These are phyloP conservation scores for Phycodurus eques DNA, from an alignment of 2,113 vertebrate genomes.

Conservation along the genomic window DNA sequence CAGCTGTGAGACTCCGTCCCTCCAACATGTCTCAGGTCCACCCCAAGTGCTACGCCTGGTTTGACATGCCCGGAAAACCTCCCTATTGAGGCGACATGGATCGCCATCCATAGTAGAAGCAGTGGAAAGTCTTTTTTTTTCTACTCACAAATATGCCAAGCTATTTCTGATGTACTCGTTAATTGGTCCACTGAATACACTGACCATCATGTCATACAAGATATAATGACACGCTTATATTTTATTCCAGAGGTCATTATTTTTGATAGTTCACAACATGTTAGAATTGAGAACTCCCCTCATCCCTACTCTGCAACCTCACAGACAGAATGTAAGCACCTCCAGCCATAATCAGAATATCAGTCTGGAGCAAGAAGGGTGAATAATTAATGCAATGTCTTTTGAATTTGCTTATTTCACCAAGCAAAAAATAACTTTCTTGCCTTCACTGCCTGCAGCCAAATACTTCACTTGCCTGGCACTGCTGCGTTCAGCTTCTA, in stretches of 20 bases:
- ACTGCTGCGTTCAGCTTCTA: constrained; percentile 37
- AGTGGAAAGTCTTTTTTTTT: too few species aligned
- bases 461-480: constrained; percentile 59
- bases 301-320: constrained; percentile 52
- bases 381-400: constrained; percentile 70
- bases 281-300: constrained; percentile 48
- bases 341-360: constrained; percentile 63
- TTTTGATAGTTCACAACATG: constrained; percentile 38
- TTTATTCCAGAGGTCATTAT: constrained; percentile 23
- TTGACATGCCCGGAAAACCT: too few species aligned
- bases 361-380: constrained; percentile 47
- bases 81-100: background rate
- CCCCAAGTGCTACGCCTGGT: too few species aligned
- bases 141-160: background rate
- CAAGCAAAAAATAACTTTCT: constrained; percentile 50
- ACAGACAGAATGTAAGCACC: constrained; percentile 51
- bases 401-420: constrained; percentile 59
- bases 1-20: too few species aligned
- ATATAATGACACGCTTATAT: constrained; percentile 39
- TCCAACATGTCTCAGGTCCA: too few species aligned
- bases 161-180: constrained; percentile 8
- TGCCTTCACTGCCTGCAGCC: constrained; percentile 47
- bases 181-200: constrained; percentile 25
- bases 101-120: too few species aligned
- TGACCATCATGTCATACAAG: constrained; percentile 39